Base-by-base conservation (phyloP, 1,140 invertebrate species). In the Eciton burchellii region DNA sequence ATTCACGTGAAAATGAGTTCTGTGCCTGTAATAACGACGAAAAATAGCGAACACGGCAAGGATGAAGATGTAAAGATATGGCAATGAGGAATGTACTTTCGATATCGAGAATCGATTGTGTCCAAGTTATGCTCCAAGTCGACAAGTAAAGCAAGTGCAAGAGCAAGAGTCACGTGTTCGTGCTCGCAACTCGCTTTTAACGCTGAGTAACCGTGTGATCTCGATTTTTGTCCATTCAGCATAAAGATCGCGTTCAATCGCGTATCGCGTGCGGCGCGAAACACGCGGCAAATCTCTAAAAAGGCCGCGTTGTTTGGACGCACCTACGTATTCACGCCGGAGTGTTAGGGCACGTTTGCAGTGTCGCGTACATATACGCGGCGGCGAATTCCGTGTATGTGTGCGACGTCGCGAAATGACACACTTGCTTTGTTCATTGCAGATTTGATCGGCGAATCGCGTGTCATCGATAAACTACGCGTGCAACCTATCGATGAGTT, bases 251-350 rank as follows among this genome's bases (percentile, higher is more conserved):
- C 6, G 6, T 35, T 35, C 35, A 35, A 35, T 35, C 35, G 35
- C 12, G 35, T 49, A 74, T 47, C 43, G 57, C 57, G 43, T 74
- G 72, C 72, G 21, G 21, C 26, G 72, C 57, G 59, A 63, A 24
- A 63, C 43, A 63, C n/a, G 49, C 35, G 57, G 63, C 72, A 74
- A 74, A 74, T 63, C 29, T 57, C 26, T 74, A 74, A 63, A 60
- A 73, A 60, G 41, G 57, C 24, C 72, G 72, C 26, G 57, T 63
- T 63, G 59, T 74, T 74, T 24, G 35, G 72, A 63, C 21, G 26
- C 63, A 45, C 41, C 24, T 74, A 74, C n/a, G 47, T 74, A 74
- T 74, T 74, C 57, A 74, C 72, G 72, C 24, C 63, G 57, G 59
- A 57, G 43, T 74, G 72, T 74, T 63, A 62, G 49, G n/a, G 43